Evolutionary conservation across 2,113 vertebrate genomes (phyloP).

Genomic region (Noturus placidus): DNA sequence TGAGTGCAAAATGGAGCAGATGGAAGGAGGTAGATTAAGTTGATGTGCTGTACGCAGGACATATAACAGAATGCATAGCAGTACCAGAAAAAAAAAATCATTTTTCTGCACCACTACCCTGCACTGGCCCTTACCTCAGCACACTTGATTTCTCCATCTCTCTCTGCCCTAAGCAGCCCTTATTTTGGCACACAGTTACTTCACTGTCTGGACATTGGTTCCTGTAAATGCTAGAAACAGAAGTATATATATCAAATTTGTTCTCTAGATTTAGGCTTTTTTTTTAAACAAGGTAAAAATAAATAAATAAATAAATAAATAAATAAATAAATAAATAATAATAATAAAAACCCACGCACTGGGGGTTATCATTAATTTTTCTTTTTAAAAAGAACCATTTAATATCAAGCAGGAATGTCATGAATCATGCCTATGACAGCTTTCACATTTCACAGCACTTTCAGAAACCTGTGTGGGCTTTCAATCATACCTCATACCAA

Average conservation of each 20-base stretch:
- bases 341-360: neutral
- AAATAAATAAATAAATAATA: too few relatives aligned
- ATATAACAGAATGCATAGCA: conserved; percentile 31
- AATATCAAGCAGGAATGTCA: neutral
- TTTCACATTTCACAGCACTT: neutral
- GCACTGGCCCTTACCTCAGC: conserved; percentile 8
- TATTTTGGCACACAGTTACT: neutral
- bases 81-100: conserved; percentile 26
- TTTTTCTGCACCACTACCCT: conserved; percentile 38
- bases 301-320: too few relatives aligned
- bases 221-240: neutral
- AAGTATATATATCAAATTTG: neutral
- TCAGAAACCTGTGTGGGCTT: neutral
- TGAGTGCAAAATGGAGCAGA: conserved; percentile 20
- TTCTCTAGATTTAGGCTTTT: neutral
- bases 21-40: conserved; percentile 16
- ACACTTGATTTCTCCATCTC: neutral
- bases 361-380: neutral
- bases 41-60: neutral
- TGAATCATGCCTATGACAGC: neutral
- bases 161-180: neutral
- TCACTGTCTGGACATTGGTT: neutral
- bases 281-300: neutral
- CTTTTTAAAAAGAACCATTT: neutral
- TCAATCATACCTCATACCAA: neutral